Base-by-base conservation (phyloP, 2,797 vertebrate genomes). In the Neomorphus geoffroyi region DNA sequence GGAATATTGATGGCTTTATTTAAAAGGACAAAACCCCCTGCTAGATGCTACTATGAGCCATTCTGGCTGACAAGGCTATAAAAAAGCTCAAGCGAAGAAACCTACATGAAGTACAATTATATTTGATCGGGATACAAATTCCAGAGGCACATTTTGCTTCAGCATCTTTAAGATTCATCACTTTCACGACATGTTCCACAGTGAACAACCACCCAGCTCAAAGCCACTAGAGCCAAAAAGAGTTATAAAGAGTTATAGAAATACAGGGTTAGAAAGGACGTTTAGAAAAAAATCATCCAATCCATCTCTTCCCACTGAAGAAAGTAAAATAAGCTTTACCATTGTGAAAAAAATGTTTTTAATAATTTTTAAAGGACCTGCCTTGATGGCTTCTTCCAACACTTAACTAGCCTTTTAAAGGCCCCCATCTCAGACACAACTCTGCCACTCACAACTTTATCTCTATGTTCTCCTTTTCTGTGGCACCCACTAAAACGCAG, bases 371-470 rank as follows among this genome's bases (percentile, higher is more conserved):
- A 86, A 75, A 74, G 80, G 39, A 89, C 48, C 69, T 90, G 61
- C 61, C 69, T 50, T 48, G 50, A 83, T 83, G 56, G 79, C 48
- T 41, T 86, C 54, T 88, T 80, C 88, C 65, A 88, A 61, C 30
- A 50, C 24, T 86, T 86, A 92, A 80, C 69, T 32, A 50, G 65
- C 18, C 72, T 77, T 84, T 77, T 53, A 80, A 86, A 88, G 33
- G 51, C 16, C 67, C 91, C 86, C 56, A 77, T 80, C 72, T 74
- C 72, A 88, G 85, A 82, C 75, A 93, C 72, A 89, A 70, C 79
- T 92, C 81, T 93, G 87, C 45, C 79, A 78, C 72, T 95, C 64
- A 82, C 51, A 86, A 45, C 54, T 83, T 94, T 57, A 74, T 45
- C 48, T 67, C 54, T 67, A 8, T 56, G 33, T 65, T 65, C 89